phyloP scores from a whole-genome alignment of 2,797 vertebrate genomes.

The Alcedo atthis region DNA sequence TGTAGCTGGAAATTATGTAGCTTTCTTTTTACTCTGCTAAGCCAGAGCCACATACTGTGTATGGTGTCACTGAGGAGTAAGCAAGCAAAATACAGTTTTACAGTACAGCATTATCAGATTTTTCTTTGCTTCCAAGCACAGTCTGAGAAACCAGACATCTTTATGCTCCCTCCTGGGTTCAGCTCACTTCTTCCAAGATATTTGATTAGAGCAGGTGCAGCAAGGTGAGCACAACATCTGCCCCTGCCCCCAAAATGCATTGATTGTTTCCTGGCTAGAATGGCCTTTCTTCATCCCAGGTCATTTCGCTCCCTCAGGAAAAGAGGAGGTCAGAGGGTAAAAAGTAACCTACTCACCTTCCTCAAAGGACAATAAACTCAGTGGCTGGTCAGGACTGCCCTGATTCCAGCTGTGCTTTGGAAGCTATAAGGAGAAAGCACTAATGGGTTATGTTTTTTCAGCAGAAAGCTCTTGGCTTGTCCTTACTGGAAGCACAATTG shows the following conservation, averaged over 20 bases:
- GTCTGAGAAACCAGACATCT: background rate
- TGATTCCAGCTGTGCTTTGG: background rate
- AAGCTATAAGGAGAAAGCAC: background rate
- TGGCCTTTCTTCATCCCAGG: background rate
- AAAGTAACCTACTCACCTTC: background rate
- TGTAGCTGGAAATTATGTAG: accelerated
- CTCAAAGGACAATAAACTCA: background rate
- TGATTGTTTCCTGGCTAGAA: background rate
- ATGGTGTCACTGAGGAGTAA: background rate
- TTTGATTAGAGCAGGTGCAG: background rate
- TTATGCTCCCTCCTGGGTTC: accelerated
- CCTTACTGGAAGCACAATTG: background rate
- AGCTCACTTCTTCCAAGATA: background rate
- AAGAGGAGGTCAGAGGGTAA: background rate
- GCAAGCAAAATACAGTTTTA: background rate
- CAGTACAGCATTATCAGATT: background rate
- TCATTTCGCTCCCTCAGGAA: background rate
- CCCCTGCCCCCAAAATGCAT: background rate
- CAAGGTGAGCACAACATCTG: background rate
- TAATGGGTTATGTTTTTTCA: background rate
- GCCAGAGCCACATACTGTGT: background rate
- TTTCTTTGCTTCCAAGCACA: background rate
- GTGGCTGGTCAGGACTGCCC: background rate
- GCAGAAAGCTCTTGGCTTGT: background rate
- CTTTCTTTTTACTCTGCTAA: background rate